Evolutionary conservation across 2,888 invertebrate genomes (phyloP).

Genomic region (Onthophagus sagittarius): DNA sequence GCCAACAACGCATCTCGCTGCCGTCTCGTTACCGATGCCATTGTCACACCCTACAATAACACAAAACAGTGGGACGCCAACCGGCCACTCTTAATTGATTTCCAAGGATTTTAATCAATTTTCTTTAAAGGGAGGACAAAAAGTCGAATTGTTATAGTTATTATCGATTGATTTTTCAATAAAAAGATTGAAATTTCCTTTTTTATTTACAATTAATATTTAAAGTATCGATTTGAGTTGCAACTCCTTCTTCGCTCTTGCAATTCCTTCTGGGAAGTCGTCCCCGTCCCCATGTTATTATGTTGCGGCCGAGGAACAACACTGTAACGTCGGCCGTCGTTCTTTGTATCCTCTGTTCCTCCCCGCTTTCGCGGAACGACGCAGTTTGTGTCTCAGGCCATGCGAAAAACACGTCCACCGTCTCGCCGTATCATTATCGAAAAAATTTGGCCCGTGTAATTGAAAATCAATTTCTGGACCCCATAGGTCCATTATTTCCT

Average conservation of each 20-base stretch:
- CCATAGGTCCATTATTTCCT: neutral
- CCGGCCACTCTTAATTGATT: neutral
- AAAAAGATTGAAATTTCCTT: too few species aligned
- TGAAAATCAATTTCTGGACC: conserved; percentile 17
- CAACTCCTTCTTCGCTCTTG: neutral
- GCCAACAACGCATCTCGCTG: neutral
- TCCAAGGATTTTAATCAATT: neutral
- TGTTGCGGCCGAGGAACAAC: neutral
- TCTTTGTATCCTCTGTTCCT: neutral
- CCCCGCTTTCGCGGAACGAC: neutral
- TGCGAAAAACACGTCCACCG: neutral
- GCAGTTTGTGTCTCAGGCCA: neutral
- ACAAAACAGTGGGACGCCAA: neutral
- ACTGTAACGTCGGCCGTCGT: neutral
- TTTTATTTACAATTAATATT: neutral
- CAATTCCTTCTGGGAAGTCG: neutral
- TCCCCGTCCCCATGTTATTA: neutral
- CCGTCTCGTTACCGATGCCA: neutral
- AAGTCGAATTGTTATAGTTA: too few species aligned
- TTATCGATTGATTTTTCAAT: too few species aligned
- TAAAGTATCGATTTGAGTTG: neutral
- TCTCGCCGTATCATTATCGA: neutral
- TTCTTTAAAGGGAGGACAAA: neutral
- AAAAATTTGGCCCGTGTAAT: conserved; percentile 13
- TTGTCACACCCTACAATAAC: neutral